A percentile compares a stretch with the other conserved stretches of the same genome.
These are phyloP conservation scores for Calameuta filiformis DNA, from an alignment of 2,888 invertebrate genomes.

Conservation along the genomic window DNA sequence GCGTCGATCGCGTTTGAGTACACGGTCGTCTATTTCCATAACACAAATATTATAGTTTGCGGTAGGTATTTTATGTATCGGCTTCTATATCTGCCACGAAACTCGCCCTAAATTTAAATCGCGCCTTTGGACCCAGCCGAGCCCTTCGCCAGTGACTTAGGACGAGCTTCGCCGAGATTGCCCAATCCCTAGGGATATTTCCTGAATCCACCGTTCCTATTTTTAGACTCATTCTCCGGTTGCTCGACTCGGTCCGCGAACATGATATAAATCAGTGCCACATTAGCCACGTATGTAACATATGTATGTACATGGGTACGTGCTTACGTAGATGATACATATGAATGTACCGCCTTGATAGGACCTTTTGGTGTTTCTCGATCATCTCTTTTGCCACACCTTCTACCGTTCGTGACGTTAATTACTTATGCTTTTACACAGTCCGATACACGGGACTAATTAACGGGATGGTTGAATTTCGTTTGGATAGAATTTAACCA, in stretches of 20 bases:
- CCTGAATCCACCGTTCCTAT: constrained; percentile 36
- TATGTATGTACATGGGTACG: not conserved
- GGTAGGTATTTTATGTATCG: constrained; percentile 18
- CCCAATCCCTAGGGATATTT: constrained; percentile 44
- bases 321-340: not conserved
- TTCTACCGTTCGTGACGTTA: not conserved
- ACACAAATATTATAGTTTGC: constrained; percentile 23
- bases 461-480: not conserved
- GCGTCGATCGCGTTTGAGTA: constrained; percentile 10
- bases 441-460: not conserved
- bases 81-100: constrained; percentile 5
- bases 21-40: constrained; percentile 19
- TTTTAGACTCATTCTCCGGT: constrained; percentile 40
- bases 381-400: not conserved
- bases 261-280: not conserved
- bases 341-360: not conserved
- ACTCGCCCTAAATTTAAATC: constrained; percentile 11
- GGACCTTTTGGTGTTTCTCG: not conserved
- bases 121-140: not conserved
- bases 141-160: constrained; percentile 1
- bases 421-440: not conserved
- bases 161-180: constrained; percentile 34
- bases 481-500: not conserved
- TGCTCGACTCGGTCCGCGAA: constrained; percentile 19
- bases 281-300: not conserved